These are phyloP conservation scores for Chironomus tentans DNA, from an alignment of 2,888 invertebrate species.

Conservation along the genomic window DNA sequence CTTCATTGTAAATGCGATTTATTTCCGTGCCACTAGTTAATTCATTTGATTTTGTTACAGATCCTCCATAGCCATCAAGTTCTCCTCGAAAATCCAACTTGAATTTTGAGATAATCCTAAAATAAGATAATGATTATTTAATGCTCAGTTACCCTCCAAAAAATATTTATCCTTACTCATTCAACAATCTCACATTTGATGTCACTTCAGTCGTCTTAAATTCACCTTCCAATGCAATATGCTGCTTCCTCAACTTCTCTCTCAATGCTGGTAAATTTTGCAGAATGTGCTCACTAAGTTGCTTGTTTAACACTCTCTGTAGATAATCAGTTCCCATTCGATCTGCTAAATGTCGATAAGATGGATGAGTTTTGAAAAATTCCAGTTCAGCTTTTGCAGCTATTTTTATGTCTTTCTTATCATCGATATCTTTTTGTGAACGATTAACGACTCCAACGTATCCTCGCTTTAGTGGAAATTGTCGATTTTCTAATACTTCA, in stretches of 20 bases:
- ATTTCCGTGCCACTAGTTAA: slow-evolving; percentile 98
- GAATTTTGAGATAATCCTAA: not conserved
- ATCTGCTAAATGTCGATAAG: slow-evolving; percentile 96
- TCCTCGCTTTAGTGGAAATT: slow-evolving; percentile 85
- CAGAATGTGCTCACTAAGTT: slow-evolving; percentile 97
- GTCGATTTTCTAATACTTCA: slow-evolving; percentile 94
- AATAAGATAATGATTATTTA: not conserved
- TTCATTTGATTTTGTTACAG: slow-evolving; percentile 94
- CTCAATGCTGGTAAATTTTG: slow-evolving; percentile 92
- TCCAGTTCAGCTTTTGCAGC: slow-evolving; percentile 94
- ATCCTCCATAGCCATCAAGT: slow-evolving; percentile 75
- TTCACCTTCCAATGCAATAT: slow-evolving; percentile 92
- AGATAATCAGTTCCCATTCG: slow-evolving; percentile 95
- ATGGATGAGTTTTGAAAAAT: slow-evolving; percentile 95
- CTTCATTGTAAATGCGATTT: slow-evolving; percentile 96
- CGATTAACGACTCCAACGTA: slow-evolving; percentile 99
- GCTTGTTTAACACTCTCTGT: slow-evolving; percentile 94
- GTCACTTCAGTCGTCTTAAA: slow-evolving; percentile 99
- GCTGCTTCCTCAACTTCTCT: slow-evolving; percentile 93
- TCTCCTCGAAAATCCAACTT: not conserved
- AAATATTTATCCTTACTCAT: slow-evolving; percentile 45
- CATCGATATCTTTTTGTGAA: slow-evolving; percentile 98
- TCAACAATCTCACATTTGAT: slow-evolving; percentile 96
- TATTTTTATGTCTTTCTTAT: slow-evolving; percentile 90
- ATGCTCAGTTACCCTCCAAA: not conserved